Conservation (phyloP, 2,888 invertebrate genomes). For the Syritta pipiens region DNA sequence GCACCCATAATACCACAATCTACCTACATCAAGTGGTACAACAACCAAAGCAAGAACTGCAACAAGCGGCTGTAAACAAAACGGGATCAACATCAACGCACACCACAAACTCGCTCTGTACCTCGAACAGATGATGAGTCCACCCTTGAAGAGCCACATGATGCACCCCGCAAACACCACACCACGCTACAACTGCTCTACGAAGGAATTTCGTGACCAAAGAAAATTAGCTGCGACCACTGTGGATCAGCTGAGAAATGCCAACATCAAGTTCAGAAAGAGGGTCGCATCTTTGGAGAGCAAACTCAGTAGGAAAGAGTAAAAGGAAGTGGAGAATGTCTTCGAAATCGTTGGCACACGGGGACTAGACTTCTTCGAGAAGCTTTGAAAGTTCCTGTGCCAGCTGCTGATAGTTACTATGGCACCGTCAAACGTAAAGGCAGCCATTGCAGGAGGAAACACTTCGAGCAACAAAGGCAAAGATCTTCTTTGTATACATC, state of each 20-base stretch:
- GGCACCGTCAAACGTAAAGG: neutral
- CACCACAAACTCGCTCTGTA: neutral
- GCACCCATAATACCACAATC: too few relatives aligned
- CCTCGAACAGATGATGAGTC: too few relatives aligned
- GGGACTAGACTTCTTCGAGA: too few relatives aligned
- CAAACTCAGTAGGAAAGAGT: neutral
- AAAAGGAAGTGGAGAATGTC: neutral
- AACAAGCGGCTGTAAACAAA: neutral
- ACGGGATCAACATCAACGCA: neutral
- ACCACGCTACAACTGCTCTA: too few relatives aligned
- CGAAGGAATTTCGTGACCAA: neutral
- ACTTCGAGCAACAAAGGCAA: neutral
- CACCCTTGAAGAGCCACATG: too few relatives aligned
- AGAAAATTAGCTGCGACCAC: neutral
- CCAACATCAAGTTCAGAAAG: neutral
- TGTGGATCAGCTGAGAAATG: neutral
- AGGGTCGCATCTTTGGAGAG: neutral
- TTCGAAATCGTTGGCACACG: neutral
- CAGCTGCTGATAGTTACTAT: too few relatives aligned
- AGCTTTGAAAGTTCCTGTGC: neutral
- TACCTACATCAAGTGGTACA: too few relatives aligned
- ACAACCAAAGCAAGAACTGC: neutral
- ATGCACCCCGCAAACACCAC: neutral
- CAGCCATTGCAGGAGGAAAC: neutral
- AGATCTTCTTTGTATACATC: neutral